phyloP scores from a whole-genome alignment of 2,888 invertebrate genomes.

The Bedellia somnulentella region DNA sequence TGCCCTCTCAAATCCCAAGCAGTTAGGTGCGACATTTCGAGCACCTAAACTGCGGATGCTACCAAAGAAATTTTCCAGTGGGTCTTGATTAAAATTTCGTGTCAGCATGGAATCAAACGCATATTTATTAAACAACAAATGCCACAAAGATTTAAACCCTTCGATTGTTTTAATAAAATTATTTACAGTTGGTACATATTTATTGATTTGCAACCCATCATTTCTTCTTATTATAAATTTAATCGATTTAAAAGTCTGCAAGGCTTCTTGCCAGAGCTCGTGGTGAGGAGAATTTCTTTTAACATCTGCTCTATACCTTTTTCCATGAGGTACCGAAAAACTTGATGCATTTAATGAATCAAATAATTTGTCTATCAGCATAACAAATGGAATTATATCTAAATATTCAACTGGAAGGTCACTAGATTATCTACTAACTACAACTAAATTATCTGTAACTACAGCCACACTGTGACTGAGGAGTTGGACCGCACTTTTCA shows the following conservation, averaged over 20 bases:
- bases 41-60: slow-evolving; percentile 11
- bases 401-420: too few species aligned
- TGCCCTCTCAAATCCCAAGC: slow-evolving; percentile 1
- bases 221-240: slow-evolving; percentile 1
- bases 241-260: slow-evolving; percentile 1
- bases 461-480: slow-evolving; percentile 17
- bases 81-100: slow-evolving; percentile 14
- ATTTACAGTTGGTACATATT: slow-evolving; percentile 11
- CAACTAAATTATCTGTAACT: slow-evolving; percentile 8
- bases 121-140: slow-evolving; percentile 12
- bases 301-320: neutral
- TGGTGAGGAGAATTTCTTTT: neutral
- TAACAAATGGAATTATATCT: too few species aligned
- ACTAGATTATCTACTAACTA: too few species aligned
- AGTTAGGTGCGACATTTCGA: slow-evolving; percentile 4
- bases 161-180: slow-evolving; percentile 18
- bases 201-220: neutral
- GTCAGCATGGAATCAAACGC: slow-evolving; percentile 12
- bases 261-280: slow-evolving; percentile 1
- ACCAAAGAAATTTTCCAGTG: slow-evolving; percentile 16
- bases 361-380: slow-evolving; percentile 5
- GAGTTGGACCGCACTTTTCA: slow-evolving; percentile 14
- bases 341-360: slow-evolving; percentile 3
- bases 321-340: neutral
- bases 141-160: slow-evolving; percentile 13